Conservation (phyloP, 2,797 vertebrate genomes). For the Mormyrus proboscirostris region DNA sequence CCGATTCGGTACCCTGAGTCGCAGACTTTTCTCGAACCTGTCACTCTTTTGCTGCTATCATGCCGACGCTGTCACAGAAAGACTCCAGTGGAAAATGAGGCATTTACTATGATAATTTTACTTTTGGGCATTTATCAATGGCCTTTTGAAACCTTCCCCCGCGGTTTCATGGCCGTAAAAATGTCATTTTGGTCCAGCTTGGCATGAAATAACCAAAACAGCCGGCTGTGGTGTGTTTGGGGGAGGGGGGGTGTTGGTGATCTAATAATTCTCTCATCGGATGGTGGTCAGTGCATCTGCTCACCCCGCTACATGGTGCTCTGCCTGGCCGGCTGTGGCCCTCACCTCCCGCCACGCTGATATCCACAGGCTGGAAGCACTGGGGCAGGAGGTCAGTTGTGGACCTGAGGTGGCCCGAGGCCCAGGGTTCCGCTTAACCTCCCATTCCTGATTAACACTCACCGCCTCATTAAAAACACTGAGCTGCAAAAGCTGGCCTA, state of each 20-base stretch:
- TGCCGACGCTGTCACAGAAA: background rate
- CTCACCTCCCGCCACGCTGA: background rate
- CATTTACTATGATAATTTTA: conserved; percentile 3
- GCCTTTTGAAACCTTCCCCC: background rate
- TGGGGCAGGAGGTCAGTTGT: background rate
- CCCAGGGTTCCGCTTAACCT: background rate
- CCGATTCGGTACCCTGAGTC: background rate
- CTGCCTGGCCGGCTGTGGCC: background rate
- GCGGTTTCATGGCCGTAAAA: background rate
- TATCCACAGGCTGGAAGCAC: background rate
- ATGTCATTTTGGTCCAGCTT: background rate
- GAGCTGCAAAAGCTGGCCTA: background rate
- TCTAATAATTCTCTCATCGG: background rate
- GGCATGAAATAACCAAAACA: background rate
- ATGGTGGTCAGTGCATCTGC: background rate
- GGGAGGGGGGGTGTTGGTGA: background rate
- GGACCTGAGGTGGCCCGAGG: background rate
- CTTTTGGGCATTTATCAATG: background rate
- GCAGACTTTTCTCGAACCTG: background rate
- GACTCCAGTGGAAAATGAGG: background rate
- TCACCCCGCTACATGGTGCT: background rate
- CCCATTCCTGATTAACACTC: background rate
- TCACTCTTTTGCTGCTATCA: background rate
- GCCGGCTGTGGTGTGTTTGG: background rate
- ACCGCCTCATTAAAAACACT: background rate